Evolutionary conservation across 1,140 invertebrate species (phyloP).

Genomic region (Caenorhabditis brenneri): DNA sequence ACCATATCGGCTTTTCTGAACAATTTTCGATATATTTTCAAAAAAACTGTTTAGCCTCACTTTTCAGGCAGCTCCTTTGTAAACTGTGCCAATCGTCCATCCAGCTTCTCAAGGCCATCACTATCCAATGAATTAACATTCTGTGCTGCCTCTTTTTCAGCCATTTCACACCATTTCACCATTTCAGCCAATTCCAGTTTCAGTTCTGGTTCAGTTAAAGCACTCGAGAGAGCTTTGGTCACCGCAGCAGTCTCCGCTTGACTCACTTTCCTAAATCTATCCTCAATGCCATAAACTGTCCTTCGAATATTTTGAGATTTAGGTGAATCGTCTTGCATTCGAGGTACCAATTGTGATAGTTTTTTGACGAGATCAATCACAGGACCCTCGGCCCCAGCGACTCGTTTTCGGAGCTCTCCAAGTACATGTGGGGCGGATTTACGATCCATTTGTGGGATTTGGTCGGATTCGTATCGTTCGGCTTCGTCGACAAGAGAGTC

Average conservation of each 20-base stretch:
- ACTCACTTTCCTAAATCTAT: background rate
- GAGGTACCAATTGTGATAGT: slow-evolving; percentile 6
- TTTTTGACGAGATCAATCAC: slow-evolving; percentile 14
- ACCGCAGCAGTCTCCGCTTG: slow-evolving; percentile 33
- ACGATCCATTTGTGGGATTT: background rate
- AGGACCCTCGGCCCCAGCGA: background rate
- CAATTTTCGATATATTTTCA: too few species aligned
- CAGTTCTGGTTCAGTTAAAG: slow-evolving; percentile 59
- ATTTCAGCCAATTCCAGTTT: slow-evolving; percentile 58
- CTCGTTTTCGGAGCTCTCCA: slow-evolving; percentile 2
- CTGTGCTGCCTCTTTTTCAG: slow-evolving; percentile 55
- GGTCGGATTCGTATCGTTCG: slow-evolving; percentile 38
- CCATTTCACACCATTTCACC: slow-evolving; percentile 64
- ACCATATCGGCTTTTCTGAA: slow-evolving; percentile 43
- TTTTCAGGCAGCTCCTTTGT: background rate
- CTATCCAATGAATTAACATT: slow-evolving; percentile 53
- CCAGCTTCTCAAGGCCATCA: slow-evolving; percentile 49
- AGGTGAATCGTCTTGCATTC: slow-evolving; percentile 40
- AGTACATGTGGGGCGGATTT: slow-evolving; percentile 1
- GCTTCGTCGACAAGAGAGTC: slow-evolving; percentile 11
- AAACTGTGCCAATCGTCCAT: background rate
- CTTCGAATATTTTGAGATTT: background rate
- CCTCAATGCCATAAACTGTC: slow-evolving; percentile 38
- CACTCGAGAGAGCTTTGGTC: slow-evolving; percentile 52
- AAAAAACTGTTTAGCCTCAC: background rate